phyloP scores from a whole-genome alignment of 1,140 invertebrate species.

The Platyscapa corneri region DNA sequence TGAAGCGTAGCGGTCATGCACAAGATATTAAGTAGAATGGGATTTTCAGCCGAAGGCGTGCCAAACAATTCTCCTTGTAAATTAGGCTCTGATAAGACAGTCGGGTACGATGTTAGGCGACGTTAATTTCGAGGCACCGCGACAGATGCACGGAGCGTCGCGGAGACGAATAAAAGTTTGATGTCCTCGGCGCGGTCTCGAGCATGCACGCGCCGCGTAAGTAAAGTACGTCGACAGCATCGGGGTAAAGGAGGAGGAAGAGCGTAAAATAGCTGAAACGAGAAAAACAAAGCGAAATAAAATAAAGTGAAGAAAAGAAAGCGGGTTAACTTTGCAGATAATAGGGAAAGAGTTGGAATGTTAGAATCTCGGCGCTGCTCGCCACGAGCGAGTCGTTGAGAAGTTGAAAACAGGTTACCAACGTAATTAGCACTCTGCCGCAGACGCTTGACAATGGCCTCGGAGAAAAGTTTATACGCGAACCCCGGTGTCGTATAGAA shows the following conservation, averaged over 20 bases:
- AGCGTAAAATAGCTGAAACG: neutral
- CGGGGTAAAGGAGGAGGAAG: neutral
- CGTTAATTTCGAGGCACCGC: neutral
- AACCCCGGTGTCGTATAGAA: neutral
- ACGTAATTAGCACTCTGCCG: slow-evolving; percentile 40
- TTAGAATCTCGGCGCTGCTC: neutral
- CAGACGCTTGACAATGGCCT: slow-evolving; percentile 21
- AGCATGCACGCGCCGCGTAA: no score
- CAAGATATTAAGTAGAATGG: neutral
- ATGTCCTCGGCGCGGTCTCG: neutral
- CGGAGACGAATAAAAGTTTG: neutral
- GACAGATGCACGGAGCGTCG: neutral
- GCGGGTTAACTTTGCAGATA: neutral
- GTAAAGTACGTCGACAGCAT: neutral
- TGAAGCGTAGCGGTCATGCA: no score
- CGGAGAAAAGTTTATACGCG: slow-evolving; percentile 35
- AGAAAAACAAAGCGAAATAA: no score
- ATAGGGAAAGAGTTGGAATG: neutral
- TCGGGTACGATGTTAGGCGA: neutral
- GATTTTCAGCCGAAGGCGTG: neutral
- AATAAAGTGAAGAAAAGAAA: neutral
- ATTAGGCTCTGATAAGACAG: neutral
- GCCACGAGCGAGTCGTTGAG: neutral
- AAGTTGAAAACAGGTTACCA: slow-evolving; percentile 35
- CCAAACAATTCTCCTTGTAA: neutral